Percentiles rank a stretch among this genome's conserved stretches.
Evolutionary conservation across 2,797 vertebrate genomes (phyloP).

Genomic region (Gallinago stenura): DNA sequence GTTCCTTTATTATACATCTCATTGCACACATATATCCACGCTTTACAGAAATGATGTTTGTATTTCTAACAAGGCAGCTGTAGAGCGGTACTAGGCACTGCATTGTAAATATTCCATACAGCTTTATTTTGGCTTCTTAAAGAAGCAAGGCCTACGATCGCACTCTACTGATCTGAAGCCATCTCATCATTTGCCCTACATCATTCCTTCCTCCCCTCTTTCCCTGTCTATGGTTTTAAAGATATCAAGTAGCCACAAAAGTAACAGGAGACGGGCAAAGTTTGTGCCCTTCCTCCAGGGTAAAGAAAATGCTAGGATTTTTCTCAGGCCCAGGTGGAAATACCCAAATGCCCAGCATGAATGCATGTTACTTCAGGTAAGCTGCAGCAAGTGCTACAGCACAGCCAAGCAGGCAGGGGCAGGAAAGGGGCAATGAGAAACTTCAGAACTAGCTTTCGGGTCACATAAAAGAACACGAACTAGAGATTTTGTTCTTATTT

Average conservation of each 20-base stretch:
- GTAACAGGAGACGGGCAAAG: background rate
- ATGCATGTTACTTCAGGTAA: background rate
- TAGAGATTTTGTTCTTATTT: background rate
- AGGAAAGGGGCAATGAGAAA: background rate
- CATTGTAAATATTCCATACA: background rate
- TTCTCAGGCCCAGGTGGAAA: background rate
- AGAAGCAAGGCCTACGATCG: background rate
- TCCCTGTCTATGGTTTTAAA: background rate
- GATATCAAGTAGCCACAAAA: background rate
- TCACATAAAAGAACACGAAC: background rate
- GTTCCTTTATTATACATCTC: slow-evolving; percentile 12
- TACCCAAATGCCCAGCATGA: background rate
- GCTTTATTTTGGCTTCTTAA: background rate
- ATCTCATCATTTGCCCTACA: background rate
- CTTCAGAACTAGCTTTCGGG: background rate
- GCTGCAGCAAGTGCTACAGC: background rate
- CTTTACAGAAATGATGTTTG: background rate
- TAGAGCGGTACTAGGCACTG: background rate
- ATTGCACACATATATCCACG: background rate
- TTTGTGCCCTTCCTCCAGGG: background rate
- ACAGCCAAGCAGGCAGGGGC: background rate
- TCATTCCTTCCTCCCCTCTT: background rate
- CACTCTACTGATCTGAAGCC: background rate
- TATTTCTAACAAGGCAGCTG: background rate
- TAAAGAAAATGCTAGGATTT: background rate